These are phyloP conservation scores for Oreortyx pictus DNA, from an alignment of 2,797 vertebrate genomes.

Conservation along the genomic window DNA sequence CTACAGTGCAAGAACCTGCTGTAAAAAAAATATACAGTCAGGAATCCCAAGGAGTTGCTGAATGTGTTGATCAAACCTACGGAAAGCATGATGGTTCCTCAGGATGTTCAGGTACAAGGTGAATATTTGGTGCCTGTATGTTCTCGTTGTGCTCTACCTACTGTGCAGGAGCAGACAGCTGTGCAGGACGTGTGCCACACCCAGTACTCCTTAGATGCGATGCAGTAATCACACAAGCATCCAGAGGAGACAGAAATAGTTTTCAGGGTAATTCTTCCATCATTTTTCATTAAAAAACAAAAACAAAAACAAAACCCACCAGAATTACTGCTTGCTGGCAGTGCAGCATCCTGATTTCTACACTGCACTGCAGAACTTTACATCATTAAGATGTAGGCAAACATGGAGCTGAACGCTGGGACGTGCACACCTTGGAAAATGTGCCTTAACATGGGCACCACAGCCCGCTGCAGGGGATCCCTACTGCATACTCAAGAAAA, in stretches of 20 bases:
- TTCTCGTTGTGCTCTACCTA: not conserved
- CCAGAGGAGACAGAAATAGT: not conserved
- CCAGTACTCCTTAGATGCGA: not conserved
- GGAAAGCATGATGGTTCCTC: not conserved
- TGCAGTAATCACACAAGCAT: not conserved
- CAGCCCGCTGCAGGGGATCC: not conserved
- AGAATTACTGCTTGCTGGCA: not conserved
- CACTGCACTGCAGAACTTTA: not conserved
- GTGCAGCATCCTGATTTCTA: not conserved
- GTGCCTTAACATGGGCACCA: not conserved
- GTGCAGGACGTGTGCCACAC: accelerated
- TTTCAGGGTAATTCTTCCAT: not conserved
- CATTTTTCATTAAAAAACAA: not conserved
- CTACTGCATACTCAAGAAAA: not conserved
- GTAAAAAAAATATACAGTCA: not conserved
- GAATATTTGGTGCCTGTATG: not conserved
- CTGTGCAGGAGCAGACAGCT: not conserved
- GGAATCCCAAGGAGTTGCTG: not conserved
- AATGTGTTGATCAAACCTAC: not conserved
- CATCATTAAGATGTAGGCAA: not conserved
- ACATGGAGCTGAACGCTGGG: not conserved
- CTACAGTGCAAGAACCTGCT: accelerated
- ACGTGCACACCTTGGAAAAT: not conserved
- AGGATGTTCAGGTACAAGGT: not conserved
- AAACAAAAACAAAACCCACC: not conserved